Evolutionary conservation across 2,113 vertebrate species (phyloP), one percentile per base, ranked within the genome.

Genomic region (Myanophis thanlyinensis): DNA sequence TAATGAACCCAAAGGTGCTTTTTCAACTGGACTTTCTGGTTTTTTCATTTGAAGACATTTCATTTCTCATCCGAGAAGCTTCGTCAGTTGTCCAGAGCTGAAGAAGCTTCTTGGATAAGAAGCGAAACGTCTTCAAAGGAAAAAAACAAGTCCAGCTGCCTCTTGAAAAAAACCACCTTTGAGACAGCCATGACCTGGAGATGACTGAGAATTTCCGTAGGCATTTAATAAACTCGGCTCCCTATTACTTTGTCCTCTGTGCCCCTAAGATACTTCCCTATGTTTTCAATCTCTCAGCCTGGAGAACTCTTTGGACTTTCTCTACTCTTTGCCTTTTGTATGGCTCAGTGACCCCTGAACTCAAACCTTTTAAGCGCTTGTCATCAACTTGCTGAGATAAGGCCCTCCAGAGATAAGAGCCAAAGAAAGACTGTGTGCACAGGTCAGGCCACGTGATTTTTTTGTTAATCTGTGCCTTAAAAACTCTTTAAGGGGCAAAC

Each of bases 301-400:
- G 85, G 4, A 48, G 73, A 94, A 95, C 89, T 91, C 11, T 87
- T 84, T 56, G 89, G 89, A 93, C 93, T 91, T 95, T 93, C 95
- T 94, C 94, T 94, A 94, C 85, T 53, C 88, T 25, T 49, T 95
- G 90, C 92, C 47, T 87, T 88, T 92, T 44, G 56, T 54, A 30
- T 0, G 0, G 87, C 89, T 30, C 93, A 85, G 5, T 94, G 95
- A 96, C 89, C 93, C 30, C 93, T 94, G 12, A 84, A 89, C 91
- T 94, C 91, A 97, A 97, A 97, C 9, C 2, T 96, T 80, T 96
- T 22, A 5, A 93, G 91, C 49, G 23, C 85, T 95, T 3, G 7
- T 95, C 94, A 95, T 90, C 93, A 90, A 56, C 67, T 94, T 94
- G 93, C 96, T 96, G 94, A 96, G 90, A 54, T 87, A 93, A 95